Base-by-base conservation (phyloP, 2,888 invertebrate genomes). In the Seladonia tumulorum region DNA sequence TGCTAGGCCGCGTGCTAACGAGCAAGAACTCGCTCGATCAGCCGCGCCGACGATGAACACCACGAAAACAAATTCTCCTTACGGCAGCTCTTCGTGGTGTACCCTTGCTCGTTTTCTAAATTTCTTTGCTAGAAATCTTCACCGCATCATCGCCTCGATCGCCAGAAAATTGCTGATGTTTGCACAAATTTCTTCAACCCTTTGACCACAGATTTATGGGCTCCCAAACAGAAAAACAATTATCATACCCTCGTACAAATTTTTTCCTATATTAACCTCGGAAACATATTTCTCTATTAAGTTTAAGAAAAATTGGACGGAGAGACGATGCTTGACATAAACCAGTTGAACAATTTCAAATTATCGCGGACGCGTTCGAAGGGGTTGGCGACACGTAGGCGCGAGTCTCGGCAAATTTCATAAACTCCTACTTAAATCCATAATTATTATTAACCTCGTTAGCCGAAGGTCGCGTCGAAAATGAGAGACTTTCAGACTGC, bases 391-490 rank as follows among this genome's bases (percentile, higher is more conserved):
- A 42, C 14, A n/a, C 83, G 74, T 74, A 81, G 73, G 72, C 47
- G 53, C 53, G 53, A 39, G 42, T 29, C 49, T 22, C 42, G 74
- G 74, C 39, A 83, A 87, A 86, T 85, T 90, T 86, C 89, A 77
- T 70, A 71, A 83, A 78, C 68, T 73, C 79, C 74, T 81, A 78
- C 83, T 81, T 81, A 85, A 86, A 90, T 83, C 85, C 85, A 72
- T 85, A 89, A 90, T 89, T 79, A 85, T 89, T 87, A 89, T 87
- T 90, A 90, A 90, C 81, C 75, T 90, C 81, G 86, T 90, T 85
- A 85, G 71, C 16, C 29, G 57, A 47, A n/a, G 73, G 84, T 73
- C 79, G 78, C 74, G 77, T 74, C 81, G 82, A 87, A 86, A 85
- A 85, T 79, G 87, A 82, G 74, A 80, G 88, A 86, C 82, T 81